phyloP scores from a whole-genome alignment of 1,140 invertebrate species.

The Drosophila bocki region DNA sequence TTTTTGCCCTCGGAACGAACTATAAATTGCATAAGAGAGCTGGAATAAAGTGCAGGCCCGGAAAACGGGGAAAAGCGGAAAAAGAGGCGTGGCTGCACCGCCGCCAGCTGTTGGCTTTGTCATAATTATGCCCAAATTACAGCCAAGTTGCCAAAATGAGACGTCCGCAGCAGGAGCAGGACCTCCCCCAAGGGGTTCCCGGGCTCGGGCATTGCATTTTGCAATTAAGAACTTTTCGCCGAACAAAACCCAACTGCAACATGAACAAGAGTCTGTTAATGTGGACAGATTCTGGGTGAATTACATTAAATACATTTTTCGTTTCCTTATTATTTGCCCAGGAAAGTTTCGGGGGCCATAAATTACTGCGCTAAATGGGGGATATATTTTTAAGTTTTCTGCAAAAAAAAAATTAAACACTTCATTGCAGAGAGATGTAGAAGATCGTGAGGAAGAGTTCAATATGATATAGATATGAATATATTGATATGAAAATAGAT shows the following conservation, averaged over 20 bases:
- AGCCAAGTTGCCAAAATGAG: constrained; percentile 36
- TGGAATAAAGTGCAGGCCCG: constrained; percentile 19
- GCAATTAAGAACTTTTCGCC: constrained; percentile 74
- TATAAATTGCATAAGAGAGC: constrained; percentile 68
- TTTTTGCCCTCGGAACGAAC: constrained; percentile 42
- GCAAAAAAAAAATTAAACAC: background rate
- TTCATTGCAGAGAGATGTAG: background rate
- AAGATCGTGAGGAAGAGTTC: too few species aligned
- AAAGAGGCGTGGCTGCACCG: constrained; percentile 22
- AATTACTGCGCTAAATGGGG: constrained; percentile 1
- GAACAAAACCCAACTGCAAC: constrained; percentile 42
- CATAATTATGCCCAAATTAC: constrained; percentile 79
- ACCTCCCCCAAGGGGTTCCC: background rate
- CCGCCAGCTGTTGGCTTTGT: constrained; percentile 63
- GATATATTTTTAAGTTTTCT: background rate
- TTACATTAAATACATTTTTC: constrained; percentile 9
- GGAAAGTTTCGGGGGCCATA: constrained; percentile 9
- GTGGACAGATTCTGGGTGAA: constrained; percentile 25
- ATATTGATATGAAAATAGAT: too few species aligned
- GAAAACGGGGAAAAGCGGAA: background rate
- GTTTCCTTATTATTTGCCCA: constrained; percentile 14
- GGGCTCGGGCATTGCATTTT: constrained; percentile 58
- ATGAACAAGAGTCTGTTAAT: constrained; percentile 36
- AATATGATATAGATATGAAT: too few species aligned
- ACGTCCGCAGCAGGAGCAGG: constrained; percentile 13